Conservation (phyloP, 2,888 invertebrate species). For the Acleris sparsana region DNA sequence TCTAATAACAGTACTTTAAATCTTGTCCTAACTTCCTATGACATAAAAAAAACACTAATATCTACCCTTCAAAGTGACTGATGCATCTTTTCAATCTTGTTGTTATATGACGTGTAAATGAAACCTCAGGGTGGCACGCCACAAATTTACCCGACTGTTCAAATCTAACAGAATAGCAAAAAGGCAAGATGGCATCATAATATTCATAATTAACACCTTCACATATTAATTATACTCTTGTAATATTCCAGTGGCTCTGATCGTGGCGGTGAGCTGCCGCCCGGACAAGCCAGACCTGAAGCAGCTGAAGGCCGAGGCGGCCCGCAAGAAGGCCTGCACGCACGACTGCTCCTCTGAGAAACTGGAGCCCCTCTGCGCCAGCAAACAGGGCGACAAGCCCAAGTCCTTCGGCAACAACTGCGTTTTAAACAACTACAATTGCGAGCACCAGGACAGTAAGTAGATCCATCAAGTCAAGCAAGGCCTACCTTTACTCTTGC, state of each 20-base stretch:
- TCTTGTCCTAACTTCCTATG: too few species aligned
- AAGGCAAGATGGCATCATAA: too few species aligned
- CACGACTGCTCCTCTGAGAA: conserved; percentile 77
- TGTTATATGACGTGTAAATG: too few species aligned
- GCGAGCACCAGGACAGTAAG: conserved; percentile 86
- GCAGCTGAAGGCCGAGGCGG: conserved; percentile 82
- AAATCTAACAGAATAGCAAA: too few species aligned
- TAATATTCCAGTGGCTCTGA: conserved; percentile 62
- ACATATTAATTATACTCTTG: too few species aligned
- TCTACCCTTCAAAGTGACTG: too few species aligned
- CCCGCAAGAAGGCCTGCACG: conserved; percentile 81
- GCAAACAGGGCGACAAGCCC: conserved; percentile 82
- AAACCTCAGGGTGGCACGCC: too few species aligned
- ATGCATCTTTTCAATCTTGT: too few species aligned
- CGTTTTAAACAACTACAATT: conserved; percentile 86
- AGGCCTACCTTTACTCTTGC: not conserved
- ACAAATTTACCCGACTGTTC: too few species aligned
- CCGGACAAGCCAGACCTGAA: conserved; percentile 85
- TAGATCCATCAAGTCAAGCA: conserved; percentile 36
- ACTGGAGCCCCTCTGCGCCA: conserved; percentile 85
- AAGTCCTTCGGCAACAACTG: conserved; percentile 86
- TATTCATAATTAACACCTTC: too few species aligned
- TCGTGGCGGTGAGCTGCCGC: conserved; percentile 70
- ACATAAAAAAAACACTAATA: too few species aligned
- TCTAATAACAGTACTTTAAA: too few species aligned